Percentiles rank a stretch among this genome's conserved stretches.
Conservation (phyloP, 1,140 invertebrate genomes). For the Brachystomella parvula region DNA sequence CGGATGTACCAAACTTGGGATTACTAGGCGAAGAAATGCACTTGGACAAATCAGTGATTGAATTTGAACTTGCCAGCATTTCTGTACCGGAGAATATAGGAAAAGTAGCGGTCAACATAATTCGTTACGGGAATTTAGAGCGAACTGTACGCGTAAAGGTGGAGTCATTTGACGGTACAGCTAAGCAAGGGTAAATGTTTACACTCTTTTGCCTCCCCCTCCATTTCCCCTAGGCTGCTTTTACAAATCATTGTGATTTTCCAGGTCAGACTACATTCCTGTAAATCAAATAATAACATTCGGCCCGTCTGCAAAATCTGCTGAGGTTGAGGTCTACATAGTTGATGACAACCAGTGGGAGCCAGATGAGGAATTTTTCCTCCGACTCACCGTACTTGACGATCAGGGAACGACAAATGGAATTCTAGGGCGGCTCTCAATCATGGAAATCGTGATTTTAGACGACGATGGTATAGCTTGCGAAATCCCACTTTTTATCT, state of each 20-base stretch:
- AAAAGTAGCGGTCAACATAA: conserved; percentile 48
- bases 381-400: conserved; percentile 46
- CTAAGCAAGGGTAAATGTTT: conserved; percentile 44
- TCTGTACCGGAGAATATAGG: conserved; percentile 54
- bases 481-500: too few species aligned
- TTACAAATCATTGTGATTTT: background rate
- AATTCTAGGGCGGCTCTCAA: conserved; percentile 46
- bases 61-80: conserved; percentile 51
- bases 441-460: conserved; percentile 57
- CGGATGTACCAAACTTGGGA: too few species aligned
- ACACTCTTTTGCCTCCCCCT: too few species aligned
- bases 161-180: conserved; percentile 57
- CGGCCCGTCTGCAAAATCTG: conserved; percentile 47
- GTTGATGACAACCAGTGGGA: conserved; percentile 58
- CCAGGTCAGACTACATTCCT: conserved; percentile 48
- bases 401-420: conserved; percentile 36
- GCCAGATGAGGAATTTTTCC: conserved; percentile 48
- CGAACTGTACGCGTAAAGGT: conserved; percentile 50
- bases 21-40: too few species aligned
- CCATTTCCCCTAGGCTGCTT: too few species aligned
- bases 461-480: conserved; percentile 58
- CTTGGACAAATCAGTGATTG: conserved; percentile 50
- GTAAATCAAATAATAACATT: conserved; percentile 53
- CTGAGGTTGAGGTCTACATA: conserved; percentile 50
- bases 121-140: conserved; percentile 49